Percentiles rank a stretch among this genome's conserved stretches.
Conservation (phyloP, 2,888 invertebrate species). For the Timandra comae region DNA sequence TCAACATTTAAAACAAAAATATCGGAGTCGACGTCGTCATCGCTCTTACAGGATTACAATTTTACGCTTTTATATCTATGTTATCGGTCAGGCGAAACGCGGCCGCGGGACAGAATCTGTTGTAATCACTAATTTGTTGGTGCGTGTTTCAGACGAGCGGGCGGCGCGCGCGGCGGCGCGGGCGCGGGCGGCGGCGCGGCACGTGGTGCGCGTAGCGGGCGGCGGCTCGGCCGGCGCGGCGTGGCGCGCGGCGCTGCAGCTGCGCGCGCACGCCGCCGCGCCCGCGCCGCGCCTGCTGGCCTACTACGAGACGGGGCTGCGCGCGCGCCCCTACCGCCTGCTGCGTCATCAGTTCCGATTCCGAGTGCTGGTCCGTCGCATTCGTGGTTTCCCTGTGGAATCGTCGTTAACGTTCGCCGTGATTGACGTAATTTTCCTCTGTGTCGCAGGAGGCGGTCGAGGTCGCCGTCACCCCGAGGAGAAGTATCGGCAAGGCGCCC, state of each 20-base stretch:
- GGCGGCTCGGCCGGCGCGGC: slow-evolving; percentile 24
- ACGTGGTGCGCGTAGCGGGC: slow-evolving; percentile 26
- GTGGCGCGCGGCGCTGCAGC: slow-evolving; percentile 29
- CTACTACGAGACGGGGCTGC: slow-evolving; percentile 52
- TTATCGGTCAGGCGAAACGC: too few relatives aligned
- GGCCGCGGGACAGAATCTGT: neutral
- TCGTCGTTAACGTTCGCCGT: neutral
- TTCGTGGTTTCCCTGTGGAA: slow-evolving; percentile 1
- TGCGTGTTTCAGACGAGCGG: slow-evolving; percentile 49
- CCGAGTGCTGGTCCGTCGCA: slow-evolving; percentile 33
- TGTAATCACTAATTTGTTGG: neutral
- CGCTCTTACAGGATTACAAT: too few relatives aligned
- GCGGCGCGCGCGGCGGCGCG: slow-evolving; percentile 41
- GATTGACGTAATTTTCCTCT: neutral
- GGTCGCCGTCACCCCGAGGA: slow-evolving; percentile 70
- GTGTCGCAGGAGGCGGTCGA: slow-evolving; percentile 72
- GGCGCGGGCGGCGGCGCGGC: slow-evolving; percentile 35
- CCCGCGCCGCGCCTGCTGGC: slow-evolving; percentile 46
- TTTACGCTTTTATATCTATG: neutral
- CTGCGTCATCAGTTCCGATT: slow-evolving; percentile 56
- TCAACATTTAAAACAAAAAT: neutral
- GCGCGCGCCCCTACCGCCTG: slow-evolving; percentile 42
- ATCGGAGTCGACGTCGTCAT: too few relatives aligned
- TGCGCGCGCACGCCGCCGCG: slow-evolving; percentile 42
- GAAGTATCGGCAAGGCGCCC: slow-evolving; percentile 57